These are phyloP conservation scores for Uloborus diversus DNA, from an alignment of 1,140 invertebrate genomes.

Conservation along the genomic window DNA sequence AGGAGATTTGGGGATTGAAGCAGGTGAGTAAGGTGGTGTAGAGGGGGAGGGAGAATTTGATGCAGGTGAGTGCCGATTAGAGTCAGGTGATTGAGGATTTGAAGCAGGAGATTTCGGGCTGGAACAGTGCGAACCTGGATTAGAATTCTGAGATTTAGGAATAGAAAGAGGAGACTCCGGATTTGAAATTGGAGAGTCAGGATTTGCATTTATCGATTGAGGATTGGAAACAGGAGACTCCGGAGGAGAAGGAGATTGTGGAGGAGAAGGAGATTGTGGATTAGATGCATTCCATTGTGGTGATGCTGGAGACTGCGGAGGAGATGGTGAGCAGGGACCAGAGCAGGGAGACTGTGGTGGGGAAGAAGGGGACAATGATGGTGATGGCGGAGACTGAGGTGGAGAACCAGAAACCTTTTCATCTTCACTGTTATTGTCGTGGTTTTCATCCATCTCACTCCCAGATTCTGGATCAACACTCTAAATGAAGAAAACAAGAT, in stretches of 20 bases:
- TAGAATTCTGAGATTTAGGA: not conserved
- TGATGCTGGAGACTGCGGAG: conserved; percentile 6
- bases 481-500: no score
- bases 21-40: no score
- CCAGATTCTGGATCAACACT: conserved; percentile 9
- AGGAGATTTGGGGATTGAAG: not conserved
- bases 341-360: no score
- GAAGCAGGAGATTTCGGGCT: not conserved
- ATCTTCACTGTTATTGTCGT: not conserved
- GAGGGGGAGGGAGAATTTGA: no score
- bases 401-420: not conserved
- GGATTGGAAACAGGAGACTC: not conserved
- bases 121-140: not conserved
- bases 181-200: not conserved
- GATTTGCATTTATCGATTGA: no score
- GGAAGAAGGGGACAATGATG: no score
- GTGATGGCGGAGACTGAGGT: not conserved
- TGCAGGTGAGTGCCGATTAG: not conserved
- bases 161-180: not conserved
- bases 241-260: not conserved
- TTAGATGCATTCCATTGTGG: no score
- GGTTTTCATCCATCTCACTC: conserved; percentile 20
- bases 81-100: not conserved
- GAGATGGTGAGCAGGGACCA: conserved; percentile 2
- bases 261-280: not conserved